Conservation (phyloP, 2,113 vertebrate species). For the Leptobrachium leishanense region DNA sequence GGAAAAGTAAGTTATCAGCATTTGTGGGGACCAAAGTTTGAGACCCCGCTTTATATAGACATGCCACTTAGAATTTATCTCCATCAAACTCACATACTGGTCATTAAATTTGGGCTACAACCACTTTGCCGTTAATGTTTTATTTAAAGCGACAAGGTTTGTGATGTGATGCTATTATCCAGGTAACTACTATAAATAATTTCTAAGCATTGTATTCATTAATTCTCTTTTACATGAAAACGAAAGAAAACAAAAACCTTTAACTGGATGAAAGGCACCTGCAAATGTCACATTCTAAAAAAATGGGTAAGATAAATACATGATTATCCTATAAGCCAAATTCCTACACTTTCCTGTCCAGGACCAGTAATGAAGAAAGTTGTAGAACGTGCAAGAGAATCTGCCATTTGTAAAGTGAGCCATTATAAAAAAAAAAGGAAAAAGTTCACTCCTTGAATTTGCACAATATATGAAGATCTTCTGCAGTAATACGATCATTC, state of each 20-base stretch:
- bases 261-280: constrained; percentile 13
- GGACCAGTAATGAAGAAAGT: not conserved
- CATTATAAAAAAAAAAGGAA: not conserved
- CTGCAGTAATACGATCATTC: not conserved
- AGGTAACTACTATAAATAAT: not conserved
- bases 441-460: too few species aligned
- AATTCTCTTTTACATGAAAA: not conserved
- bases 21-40: too few species aligned
- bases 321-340: not conserved
- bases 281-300: not conserved
- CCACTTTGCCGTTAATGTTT: too few species aligned
- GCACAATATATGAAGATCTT: not conserved
- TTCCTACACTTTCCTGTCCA: not conserved
- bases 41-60: too few species aligned
- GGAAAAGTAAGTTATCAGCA: too few species aligned
- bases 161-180: not conserved
- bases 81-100: too few species aligned
- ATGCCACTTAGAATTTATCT: too few species aligned
- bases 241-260: not conserved
- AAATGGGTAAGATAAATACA: too few species aligned
- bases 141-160: not conserved
- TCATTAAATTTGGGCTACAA: too few species aligned
- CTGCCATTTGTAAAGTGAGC: not conserved
- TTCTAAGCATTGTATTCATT: not conserved
- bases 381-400: not conserved